Conservation (phyloP, 1,140 invertebrate genomes). For the Zaprionus tsacasi region DNA sequence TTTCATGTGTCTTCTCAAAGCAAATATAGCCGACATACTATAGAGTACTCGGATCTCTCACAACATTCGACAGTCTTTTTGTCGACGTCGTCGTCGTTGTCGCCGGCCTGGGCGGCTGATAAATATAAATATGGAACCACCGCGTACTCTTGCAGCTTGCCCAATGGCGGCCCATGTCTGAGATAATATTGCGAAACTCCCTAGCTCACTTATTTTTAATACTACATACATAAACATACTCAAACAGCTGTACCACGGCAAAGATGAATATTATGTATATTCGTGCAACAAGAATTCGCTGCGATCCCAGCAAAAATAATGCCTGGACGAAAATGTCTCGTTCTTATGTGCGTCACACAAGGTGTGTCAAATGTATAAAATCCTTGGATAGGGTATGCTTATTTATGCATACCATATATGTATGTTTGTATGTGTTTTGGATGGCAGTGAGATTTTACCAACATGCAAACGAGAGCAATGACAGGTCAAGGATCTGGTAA, state of each 20-base stretch:
- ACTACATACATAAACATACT: background rate
- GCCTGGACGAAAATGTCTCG: too few relatives aligned
- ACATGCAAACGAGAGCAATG: slow-evolving; percentile 3
- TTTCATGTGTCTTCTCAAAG: too few relatives aligned
- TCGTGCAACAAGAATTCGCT: background rate
- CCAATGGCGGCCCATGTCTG: background rate
- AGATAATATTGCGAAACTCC: background rate
- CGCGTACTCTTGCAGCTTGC: slow-evolving; percentile 2
- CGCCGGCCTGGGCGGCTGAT: slow-evolving; percentile 3
- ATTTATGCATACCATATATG: background rate
- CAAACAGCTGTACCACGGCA: background rate
- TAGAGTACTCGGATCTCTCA: background rate
- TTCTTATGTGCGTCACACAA: too few relatives aligned
- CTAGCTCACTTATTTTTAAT: slow-evolving; percentile 33
- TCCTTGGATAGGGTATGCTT: background rate
- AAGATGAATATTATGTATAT: background rate
- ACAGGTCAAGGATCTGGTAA: slow-evolving; percentile 22
- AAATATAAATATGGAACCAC: slow-evolving; percentile 33
- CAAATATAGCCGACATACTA: too few relatives aligned
- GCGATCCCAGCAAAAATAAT: background rate
- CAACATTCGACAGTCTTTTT: background rate
- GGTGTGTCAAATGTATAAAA: background rate
- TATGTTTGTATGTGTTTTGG: background rate
- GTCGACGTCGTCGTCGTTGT: background rate
- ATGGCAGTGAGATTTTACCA: background rate